Base-by-base conservation (phyloP, 1,140 invertebrate genomes). In the Heliconius congener region DNA sequence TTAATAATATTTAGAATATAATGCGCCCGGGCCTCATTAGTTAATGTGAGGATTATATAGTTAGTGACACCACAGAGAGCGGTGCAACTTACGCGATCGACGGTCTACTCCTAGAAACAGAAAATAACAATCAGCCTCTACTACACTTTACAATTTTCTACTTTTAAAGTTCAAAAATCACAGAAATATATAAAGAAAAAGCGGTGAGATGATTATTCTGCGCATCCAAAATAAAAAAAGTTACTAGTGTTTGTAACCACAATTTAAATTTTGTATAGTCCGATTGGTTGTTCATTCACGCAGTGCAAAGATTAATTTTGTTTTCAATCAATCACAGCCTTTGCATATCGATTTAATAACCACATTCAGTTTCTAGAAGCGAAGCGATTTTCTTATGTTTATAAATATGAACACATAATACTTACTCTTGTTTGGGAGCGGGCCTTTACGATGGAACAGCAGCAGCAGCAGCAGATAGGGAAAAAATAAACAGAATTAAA, bases 41-140 rank as follows among this genome's bases (percentile, higher is more conserved):
- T 93, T 91, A 94, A 91, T 93, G 83, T 86, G 85, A 85, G 88
- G 83, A 87, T 90, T 91, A 84, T 78, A 92, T 78, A 88, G 92
- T 94, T 94, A 94, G 93, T 93, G 93, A 94, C 93, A 94, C 93
- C 93, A 93, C 88, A 92, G 90, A 90, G 88, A 94, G 92, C 92
- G 93, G 93, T 94, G 92, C 89, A 92, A 95, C 95, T 95, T 95
- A 95, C 95, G 92, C 91, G 92, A 95, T 94, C 90, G 95, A 95
- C 84, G 94, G 93, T 95, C 95, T 95, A 95, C 94, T 95, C 94
- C 95, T 95, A 95, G 92, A 95, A 95, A 95, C 92, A 95, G 94
- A 94, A 95, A 93, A 94, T 90, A 90, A 91, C 91, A 92, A 90
- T 94, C 91, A 94, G 91, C 91, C 89, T 90, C 91, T 92, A 93